Conservation (phyloP, 2,113 vertebrate genomes). For the Sander vitreus region DNA sequence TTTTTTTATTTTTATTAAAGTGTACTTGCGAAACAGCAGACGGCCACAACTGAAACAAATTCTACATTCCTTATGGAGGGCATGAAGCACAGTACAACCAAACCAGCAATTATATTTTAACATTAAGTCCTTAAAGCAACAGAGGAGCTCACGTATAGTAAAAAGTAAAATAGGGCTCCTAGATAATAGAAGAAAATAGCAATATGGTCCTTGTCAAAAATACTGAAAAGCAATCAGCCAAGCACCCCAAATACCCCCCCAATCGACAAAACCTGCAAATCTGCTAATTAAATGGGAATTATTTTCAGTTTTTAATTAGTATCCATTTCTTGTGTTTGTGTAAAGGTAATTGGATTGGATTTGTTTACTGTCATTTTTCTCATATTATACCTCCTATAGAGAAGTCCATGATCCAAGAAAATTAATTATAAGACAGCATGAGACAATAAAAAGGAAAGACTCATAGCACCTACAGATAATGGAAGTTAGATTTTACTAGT, state of each 20-base stretch:
- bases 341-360: neutral
- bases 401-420: slow-evolving; percentile 1
- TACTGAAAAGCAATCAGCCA: neutral
- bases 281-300: neutral
- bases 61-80: slow-evolving; percentile 56
- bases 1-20: slow-evolving; percentile 13
- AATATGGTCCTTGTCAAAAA: neutral
- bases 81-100: slow-evolving; percentile 44
- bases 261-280: slow-evolving; percentile 20
- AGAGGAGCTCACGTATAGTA: slow-evolving; percentile 5
- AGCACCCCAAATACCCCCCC: neutral
- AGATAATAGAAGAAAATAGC: neutral
- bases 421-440: neutral
- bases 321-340: neutral
- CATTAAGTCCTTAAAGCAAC: slow-evolving; percentile 62
- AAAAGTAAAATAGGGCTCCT: neutral
- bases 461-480: slow-evolving; percentile 29
- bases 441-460: neutral
- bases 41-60: slow-evolving; percentile 18
- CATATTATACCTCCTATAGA: neutral
- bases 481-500: neutral
- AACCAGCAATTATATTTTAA: slow-evolving; percentile 63
- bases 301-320: neutral
- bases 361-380: slow-evolving; percentile 3
- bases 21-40: slow-evolving; percentile 39